A percentile compares a stretch with the other conserved stretches of the same genome.
These are phyloP conservation scores for Pelvicachromis taeniatus DNA, from an alignment of 2,113 vertebrate genomes.

Conservation along the genomic window DNA sequence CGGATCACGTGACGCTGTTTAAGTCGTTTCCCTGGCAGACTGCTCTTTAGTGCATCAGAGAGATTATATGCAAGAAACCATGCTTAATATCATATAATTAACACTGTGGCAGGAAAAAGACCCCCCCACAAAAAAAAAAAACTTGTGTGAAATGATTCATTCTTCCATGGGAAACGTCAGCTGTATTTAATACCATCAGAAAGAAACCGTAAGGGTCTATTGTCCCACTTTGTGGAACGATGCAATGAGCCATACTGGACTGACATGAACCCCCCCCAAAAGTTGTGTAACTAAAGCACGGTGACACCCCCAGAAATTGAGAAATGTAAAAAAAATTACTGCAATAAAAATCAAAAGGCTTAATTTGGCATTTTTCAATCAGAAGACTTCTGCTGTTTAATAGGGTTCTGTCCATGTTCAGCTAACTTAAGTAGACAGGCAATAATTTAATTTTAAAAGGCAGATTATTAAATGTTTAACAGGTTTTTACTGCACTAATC, in stretches of 20 bases:
- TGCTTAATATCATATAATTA: constrained; percentile 74
- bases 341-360: neutral
- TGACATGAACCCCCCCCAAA: neutral
- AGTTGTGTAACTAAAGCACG: neutral
- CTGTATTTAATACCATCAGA: constrained; percentile 38
- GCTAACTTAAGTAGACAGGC: neutral
- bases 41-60: constrained; percentile 45
- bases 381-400: neutral
- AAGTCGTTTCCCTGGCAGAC: constrained; percentile 60
- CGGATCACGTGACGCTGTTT: constrained; percentile 57
- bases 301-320: neutral
- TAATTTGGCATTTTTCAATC: neutral
- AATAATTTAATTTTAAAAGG: neutral
- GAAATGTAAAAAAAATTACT: neutral
- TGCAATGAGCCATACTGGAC: neutral
- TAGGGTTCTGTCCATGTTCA: neutral
- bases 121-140: neutral
- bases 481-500: neutral
- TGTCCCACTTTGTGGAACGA: neutral
- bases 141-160: constrained; percentile 55
- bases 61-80: constrained; percentile 73
- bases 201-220: neutral
- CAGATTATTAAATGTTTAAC: neutral
- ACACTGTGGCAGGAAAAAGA: constrained; percentile 39
- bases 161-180: constrained; percentile 65